A percentile compares a stretch with the other conserved stretches of the same genome.
Conservation (phyloP, 2,113 vertebrate species). For the Pontoporia blainvillei region DNA sequence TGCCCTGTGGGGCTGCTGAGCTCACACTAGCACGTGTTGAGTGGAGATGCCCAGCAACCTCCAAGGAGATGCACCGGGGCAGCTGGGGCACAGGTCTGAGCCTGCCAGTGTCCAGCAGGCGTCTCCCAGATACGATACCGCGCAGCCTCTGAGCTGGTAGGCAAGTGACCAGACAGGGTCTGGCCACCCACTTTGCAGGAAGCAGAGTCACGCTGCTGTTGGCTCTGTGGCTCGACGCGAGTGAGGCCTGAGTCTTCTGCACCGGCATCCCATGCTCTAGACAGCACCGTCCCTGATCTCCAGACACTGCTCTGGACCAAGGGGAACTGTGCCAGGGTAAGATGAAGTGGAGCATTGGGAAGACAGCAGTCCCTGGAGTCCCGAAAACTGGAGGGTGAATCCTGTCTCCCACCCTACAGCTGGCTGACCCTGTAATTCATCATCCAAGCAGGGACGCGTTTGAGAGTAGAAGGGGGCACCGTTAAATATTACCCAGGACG, state of each 20-base stretch:
- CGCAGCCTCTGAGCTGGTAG: not conserved
- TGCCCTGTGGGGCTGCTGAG: not conserved
- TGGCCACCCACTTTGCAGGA: not conserved
- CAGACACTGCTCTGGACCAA: not conserved
- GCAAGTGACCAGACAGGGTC: not conserved
- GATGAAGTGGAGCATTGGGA: not conserved
- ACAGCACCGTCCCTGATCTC: not conserved
- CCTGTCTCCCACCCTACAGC: too few relatives aligned
- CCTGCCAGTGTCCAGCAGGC: rapidly evolving
- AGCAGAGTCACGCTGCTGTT: not conserved
- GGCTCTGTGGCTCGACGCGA: not conserved
- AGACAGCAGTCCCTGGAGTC: not conserved
- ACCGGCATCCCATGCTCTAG: not conserved
- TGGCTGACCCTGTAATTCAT: not conserved
- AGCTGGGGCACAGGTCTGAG: too few relatives aligned
- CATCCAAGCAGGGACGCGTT: not conserved
- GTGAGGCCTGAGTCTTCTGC: not conserved
- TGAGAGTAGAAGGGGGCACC: not conserved
- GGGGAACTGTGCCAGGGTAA: not conserved
- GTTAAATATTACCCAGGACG: too few relatives aligned
- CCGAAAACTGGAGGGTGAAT: not conserved
- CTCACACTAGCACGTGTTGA: rapidly evolving
- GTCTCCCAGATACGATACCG: rapidly evolving
- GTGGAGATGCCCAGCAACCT: not conserved
- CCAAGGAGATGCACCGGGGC: not conserved